A percentile compares a stretch with the other conserved stretches of the same genome.
These are phyloP conservation scores for Dicycla oo DNA, from an alignment of 2,888 invertebrate genomes.

Conservation along the genomic window DNA sequence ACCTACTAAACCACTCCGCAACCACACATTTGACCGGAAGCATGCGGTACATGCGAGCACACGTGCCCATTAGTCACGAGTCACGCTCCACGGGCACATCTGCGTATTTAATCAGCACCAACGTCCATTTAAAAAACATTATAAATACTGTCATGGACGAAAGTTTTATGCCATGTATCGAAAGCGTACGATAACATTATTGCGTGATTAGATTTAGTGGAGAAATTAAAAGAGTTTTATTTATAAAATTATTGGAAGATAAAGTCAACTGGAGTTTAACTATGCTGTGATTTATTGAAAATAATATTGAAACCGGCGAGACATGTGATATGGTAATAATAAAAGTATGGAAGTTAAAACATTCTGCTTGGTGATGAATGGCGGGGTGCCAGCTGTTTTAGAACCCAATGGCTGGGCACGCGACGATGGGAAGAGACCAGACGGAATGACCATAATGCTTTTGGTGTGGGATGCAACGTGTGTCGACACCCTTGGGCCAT, in stretches of 20 bases:
- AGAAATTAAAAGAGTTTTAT: slow-evolving; percentile 35
- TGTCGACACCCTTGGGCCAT: no score
- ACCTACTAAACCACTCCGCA: neutral
- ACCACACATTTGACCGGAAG: slow-evolving; percentile 49
- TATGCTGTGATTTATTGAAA: neutral
- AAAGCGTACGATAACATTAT: slow-evolving; percentile 67
- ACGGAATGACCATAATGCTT: no score
- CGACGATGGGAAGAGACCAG: no score
- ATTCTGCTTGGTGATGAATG: neutral
- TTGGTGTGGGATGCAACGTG: no score
- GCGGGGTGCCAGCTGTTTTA: no score
- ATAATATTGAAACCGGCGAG: neutral
- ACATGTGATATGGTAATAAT: neutral
- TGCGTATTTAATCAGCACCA: slow-evolving; percentile 79
- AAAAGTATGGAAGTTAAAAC: neutral
- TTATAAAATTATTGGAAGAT: neutral
- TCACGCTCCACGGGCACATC: slow-evolving; percentile 68
- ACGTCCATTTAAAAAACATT: slow-evolving; percentile 81
- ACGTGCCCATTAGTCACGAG: slow-evolving; percentile 79
- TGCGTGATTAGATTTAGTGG: slow-evolving; percentile 55
- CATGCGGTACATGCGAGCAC: slow-evolving; percentile 57
- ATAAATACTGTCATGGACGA: slow-evolving; percentile 79
- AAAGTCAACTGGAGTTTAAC: neutral
- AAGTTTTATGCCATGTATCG: slow-evolving; percentile 63
- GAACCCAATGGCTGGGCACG: no score